Evolutionary conservation across 2,888 invertebrate genomes (phyloP).

Genomic region (Tetrapedia diversipes): DNA sequence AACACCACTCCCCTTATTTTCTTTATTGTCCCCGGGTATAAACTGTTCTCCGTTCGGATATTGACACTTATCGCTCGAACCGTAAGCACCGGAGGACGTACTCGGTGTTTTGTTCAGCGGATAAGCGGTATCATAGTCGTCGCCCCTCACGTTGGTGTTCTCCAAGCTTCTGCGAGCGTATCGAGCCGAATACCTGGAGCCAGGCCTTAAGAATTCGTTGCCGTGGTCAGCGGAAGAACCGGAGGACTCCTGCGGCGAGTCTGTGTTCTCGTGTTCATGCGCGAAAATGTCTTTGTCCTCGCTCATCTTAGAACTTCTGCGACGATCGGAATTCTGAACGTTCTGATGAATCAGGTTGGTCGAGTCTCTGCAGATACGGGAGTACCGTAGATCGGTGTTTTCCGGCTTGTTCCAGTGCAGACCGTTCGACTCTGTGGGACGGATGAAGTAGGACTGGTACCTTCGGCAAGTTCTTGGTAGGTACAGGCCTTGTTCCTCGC

Average conservation of each 20-base stretch:
- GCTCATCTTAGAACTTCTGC: conserved; percentile 25
- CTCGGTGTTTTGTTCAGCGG: neutral
- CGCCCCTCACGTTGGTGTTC: conserved; percentile 68
- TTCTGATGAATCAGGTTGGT: conserved; percentile 22
- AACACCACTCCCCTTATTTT: too few relatives aligned
- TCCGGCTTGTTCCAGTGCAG: conserved; percentile 16
- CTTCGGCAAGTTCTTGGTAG: conserved; percentile 69
- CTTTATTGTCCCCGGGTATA: neutral
- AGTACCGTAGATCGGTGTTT: conserved; percentile 29
- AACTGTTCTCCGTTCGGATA: neutral
- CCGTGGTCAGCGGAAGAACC: neutral
- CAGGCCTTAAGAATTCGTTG: conserved; percentile 12
- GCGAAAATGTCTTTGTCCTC: neutral
- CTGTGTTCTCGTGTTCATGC: neutral
- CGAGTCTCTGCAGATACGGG: conserved; percentile 35
- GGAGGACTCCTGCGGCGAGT: neutral
- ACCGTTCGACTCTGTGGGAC: conserved; percentile 16
- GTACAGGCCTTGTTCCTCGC: conserved; percentile 74
- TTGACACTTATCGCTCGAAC: neutral
- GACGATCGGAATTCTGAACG: neutral
- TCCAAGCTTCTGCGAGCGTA: conserved; percentile 71
- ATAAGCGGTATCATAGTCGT: conserved; percentile 6
- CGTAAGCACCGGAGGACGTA: neutral
- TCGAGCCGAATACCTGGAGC: conserved; percentile 61
- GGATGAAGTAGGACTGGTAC: conserved; percentile 61